These are phyloP conservation scores for Ceriagrion tenellum DNA, from an alignment of 2,888 invertebrate species.

Conservation along the genomic window DNA sequence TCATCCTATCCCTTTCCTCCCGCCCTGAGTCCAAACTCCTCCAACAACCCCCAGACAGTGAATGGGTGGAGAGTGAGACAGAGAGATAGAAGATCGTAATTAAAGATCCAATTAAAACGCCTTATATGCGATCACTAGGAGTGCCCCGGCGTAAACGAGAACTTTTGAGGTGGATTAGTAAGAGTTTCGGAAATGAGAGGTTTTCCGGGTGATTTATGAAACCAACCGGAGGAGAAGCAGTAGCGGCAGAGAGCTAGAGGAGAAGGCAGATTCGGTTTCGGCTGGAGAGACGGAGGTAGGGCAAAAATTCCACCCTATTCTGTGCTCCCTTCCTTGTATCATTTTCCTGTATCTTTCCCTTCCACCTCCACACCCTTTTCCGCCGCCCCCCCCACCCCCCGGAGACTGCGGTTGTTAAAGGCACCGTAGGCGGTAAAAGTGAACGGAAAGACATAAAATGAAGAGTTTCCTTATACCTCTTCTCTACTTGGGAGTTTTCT, in stretches of 20 bases:
- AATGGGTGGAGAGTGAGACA: background rate
- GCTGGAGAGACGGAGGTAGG: too few relatives aligned
- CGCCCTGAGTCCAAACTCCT: background rate
- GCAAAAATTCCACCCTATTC: background rate
- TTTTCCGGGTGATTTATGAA: background rate
- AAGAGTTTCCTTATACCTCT: background rate
- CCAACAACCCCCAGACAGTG: background rate
- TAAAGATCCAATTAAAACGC: constrained; percentile 15
- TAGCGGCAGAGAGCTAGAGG: too few relatives aligned
- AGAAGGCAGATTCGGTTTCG: background rate
- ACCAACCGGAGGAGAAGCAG: background rate
- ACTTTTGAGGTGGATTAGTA: constrained; percentile 4
- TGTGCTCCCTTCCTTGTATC: background rate
- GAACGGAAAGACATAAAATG: constrained; percentile 19
- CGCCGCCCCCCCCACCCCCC: background rate
- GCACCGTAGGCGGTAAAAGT: constrained; percentile 4
- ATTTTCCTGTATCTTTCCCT: background rate
- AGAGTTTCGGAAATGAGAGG: constrained; percentile 9
- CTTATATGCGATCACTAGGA: constrained; percentile 18
- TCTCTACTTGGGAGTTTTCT: background rate
- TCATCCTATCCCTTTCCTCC: background rate
- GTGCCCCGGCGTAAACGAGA: background rate
- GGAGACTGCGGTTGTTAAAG: background rate
- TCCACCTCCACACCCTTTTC: background rate
- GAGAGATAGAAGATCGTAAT: background rate